Base-by-base conservation (phyloP, 2,888 invertebrate genomes). In the Julus scanicus region DNA sequence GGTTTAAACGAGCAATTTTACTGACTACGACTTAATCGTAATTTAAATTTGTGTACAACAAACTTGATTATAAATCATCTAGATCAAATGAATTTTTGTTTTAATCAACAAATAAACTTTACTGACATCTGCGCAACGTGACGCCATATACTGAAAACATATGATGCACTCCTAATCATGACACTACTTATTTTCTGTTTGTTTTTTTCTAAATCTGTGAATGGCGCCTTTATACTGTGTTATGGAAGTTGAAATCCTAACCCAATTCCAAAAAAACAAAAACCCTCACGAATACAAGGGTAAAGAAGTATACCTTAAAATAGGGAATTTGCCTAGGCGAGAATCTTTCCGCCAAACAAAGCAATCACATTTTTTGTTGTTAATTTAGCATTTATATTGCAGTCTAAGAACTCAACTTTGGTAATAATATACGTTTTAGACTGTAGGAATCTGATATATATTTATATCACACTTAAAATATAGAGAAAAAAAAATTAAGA, bases 391-490 rank as follows among this genome's bases (percentile, higher is more conserved):
- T 37, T 37, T 13, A 37, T 80, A 37, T 39, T 37, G 29, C 80
- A 80, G 80, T 15, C 80, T 80, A 80, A 80, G 37, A 80, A 80
- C 80, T 80, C 80, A 80, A 15, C 80, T 80, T 80, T 80, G 80
- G 80, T 80, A 80, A 80, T 80, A 80, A 80, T 39, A 80, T 80
- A 80, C 15, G 80, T 39, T 39, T 80, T 80, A 80, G 37, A 80
- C 80, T 80, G 80, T 80, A 80, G 80, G 37, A 80, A 80, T 80
- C 80, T 37, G 80, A 44, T 44, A 44, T 44, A 44, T 44, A 44
- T 80, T 80, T 80, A 80, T 80, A 80, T 80, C 80, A 80, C 80
- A 80, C 80, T 80, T 80, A 80, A 39, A 80, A 53, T 37, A 80
- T 80, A 80, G 80, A 13, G 29, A 71, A 71, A 71, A 71, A 71